Evolutionary conservation across 2,797 vertebrate species (phyloP).

Genomic region (Euthynnus affinis): DNA sequence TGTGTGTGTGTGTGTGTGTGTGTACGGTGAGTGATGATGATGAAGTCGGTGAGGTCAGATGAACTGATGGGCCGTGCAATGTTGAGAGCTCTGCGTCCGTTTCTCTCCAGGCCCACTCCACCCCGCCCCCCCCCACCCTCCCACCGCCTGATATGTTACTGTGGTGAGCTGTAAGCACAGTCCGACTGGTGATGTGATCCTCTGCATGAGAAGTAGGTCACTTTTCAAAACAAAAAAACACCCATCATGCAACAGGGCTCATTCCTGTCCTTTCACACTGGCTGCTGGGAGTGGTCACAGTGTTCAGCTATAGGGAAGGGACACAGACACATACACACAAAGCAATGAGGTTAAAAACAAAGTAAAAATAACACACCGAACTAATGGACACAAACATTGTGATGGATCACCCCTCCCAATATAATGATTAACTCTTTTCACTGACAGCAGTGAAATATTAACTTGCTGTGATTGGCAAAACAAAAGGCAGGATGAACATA

Average conservation of each 20-base stretch:
- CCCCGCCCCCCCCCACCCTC: neutral
- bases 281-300: constrained; percentile 72
- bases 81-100: constrained; percentile 8
- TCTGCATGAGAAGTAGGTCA: constrained; percentile 43
- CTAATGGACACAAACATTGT: constrained; percentile 30
- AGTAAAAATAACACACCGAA: constrained; percentile 39
- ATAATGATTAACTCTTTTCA: constrained; percentile 63
- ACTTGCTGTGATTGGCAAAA: constrained; percentile 44
- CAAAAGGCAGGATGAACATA: constrained; percentile 66
- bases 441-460: constrained; percentile 54
- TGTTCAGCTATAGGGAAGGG: constrained; percentile 78
- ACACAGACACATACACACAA: constrained; percentile 70
- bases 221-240: constrained; percentile 55
- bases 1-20: neutral
- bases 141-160: constrained; percentile 21
- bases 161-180: constrained; percentile 13
- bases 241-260: constrained; percentile 64
- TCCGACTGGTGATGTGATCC: constrained; percentile 30
- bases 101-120: constrained; percentile 6
- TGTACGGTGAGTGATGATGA: neutral
- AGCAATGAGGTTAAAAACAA: constrained; percentile 69
- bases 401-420: neutral
- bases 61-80: constrained; percentile 4
- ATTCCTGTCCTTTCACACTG: constrained; percentile 67
- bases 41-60: constrained; percentile 16